These are phyloP conservation scores for Anneissia japonica DNA, from an alignment of 35 echinoderm and acorn worm species.

Conservation along the genomic window DNA sequence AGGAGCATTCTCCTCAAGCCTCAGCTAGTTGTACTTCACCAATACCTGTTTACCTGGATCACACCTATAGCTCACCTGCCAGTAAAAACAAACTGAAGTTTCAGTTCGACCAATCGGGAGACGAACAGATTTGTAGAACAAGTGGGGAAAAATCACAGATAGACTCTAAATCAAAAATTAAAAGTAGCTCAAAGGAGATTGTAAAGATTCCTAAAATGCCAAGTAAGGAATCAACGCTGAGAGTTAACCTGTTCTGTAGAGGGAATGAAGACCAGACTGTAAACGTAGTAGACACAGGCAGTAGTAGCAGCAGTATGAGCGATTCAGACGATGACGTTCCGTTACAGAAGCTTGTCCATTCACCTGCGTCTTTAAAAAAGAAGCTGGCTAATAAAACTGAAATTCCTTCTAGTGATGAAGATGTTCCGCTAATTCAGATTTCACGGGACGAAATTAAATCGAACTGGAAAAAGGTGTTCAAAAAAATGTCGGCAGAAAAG, in stretches of 20 bases:
- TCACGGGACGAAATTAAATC: not conserved
- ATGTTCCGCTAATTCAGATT: not conserved
- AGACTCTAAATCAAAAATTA: not conserved
- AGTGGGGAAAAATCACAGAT: not conserved
- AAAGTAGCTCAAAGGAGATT: not conserved
- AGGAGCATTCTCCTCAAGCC: not conserved
- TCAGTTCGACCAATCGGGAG: not conserved
- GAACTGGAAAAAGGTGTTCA: not conserved
- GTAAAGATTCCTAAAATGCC: not conserved
- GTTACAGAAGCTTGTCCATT: not conserved
- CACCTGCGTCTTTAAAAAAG: not conserved
- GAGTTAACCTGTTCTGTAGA: not conserved
- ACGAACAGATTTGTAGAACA: not conserved
- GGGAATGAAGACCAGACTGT: not conserved
- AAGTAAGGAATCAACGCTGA: not conserved
- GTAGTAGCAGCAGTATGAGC: not conserved
- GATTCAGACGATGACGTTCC: not conserved
- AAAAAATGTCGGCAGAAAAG: not conserved
- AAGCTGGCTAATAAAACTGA: not conserved
- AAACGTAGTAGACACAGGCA: not conserved
- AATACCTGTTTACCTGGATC: slow-evolving; percentile 71
- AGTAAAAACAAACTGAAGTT: slow-evolving; percentile 22
- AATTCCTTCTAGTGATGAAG: not conserved
- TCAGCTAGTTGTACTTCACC: not conserved
- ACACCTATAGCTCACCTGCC: slow-evolving; percentile 79